Base-by-base conservation (phyloP, 2,888 invertebrate genomes). In the Tyria jacobaeae region DNA sequence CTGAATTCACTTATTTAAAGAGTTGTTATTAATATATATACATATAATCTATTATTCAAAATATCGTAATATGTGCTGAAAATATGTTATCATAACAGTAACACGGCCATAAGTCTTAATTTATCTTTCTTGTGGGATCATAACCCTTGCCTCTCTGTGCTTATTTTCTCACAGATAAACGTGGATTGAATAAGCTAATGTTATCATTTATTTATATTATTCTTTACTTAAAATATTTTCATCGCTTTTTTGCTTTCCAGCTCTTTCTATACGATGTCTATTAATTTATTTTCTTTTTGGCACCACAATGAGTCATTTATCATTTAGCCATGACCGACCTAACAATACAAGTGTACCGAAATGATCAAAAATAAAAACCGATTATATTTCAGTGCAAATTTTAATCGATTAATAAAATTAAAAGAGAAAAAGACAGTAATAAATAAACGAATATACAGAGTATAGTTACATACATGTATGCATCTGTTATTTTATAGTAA, bases 41-140 rank as follows among this genome's bases (percentile, higher is more conserved):
- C 21, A 17, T 3, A 44, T 17, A 44, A 44, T 21, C 5, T 15
- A 7, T 39, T 15, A n/a, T 21, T 44, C 7, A 9, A 9, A 10
- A 9, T 27, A 34, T 34, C 6, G 34, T 12, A 14, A 50, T 17
- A 12, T 50, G 21, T 7, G 21, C 14, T 51, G 35, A 51, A 34
- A 51, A 51, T 34, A 51, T 4, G 17, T 35, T 35, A 35, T 35
- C 35, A 24, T 17, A 27, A 54, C 27, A 39, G 27, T 17, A 27
- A 15, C 14, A 25, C 12, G 25, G 25, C 2, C 10, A 10, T 12
- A 39, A 5, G n/a, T 39, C 21, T 15, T 14, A 25, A 59, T 63
- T 60, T 66, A 73, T 73, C 68, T 52, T 6, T 48, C 64, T 68
- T 66, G 21, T 52, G 57, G 48, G 57, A 62, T 62, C 64, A 48